These are phyloP conservation scores for Tinea pellionella DNA, from an alignment of 2,888 invertebrate species.

Conservation along the genomic window DNA sequence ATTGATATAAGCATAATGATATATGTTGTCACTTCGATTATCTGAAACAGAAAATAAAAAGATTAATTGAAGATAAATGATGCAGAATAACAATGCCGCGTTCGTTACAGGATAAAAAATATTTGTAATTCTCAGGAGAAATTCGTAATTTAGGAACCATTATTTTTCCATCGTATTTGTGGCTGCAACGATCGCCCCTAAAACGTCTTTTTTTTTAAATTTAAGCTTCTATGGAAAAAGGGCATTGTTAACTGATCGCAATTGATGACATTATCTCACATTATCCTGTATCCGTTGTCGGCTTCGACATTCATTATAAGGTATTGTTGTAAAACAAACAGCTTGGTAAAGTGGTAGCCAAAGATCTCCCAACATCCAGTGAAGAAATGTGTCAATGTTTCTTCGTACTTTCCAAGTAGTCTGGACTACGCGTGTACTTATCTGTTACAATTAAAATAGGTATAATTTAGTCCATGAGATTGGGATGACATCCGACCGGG, in stretches of 20 bases:
- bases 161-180: too few species aligned
- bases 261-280: neutral
- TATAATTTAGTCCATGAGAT: neutral
- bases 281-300: slow-evolving; percentile 9
- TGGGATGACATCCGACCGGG: too few species aligned
- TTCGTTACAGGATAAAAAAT: too few species aligned
- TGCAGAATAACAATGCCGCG: too few species aligned
- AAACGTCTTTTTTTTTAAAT: too few species aligned
- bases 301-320: slow-evolving; percentile 9
- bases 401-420: neutral
- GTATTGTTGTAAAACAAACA: slow-evolving; percentile 11
- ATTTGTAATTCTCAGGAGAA: too few species aligned
- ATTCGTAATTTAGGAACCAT: too few species aligned
- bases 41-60: neutral
- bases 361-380: neutral
- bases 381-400: neutral
- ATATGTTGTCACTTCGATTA: neutral
- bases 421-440: neutral
- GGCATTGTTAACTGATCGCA: too few species aligned
- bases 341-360: slow-evolving; percentile 12
- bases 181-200: too few species aligned
- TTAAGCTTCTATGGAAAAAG: too few species aligned
- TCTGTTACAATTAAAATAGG: neutral
- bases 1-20: neutral
- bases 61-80: too few species aligned